Base-by-base conservation (phyloP, 2,113 vertebrate species). In the Trogon melanurus region DNA sequence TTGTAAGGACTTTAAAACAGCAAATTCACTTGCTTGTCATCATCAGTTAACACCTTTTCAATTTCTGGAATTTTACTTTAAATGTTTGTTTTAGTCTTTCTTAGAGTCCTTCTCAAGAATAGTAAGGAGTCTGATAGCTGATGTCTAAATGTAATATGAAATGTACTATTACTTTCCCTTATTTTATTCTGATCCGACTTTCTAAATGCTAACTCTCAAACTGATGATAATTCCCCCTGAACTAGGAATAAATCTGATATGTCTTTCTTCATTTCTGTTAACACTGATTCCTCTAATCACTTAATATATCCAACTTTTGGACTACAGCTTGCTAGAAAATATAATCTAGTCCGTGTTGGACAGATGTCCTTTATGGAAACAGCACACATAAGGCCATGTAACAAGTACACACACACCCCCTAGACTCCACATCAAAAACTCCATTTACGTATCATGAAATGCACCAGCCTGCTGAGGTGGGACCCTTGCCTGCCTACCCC, bases 171-270 rank as follows among this genome's bases (percentile, higher is more conserved):
- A 38, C 29, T 71, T 85, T 64, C 10, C 10, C 25, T 58, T 15
- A 27, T 75, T 79, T 94, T 83, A 79, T 61, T 79, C 75, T 26
- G 10, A 67, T 71, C 27, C 18, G 50, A 8, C 20, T 93, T 89
- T 76, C 72, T 61, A 83, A 80, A 88, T 64, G 16, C 30, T 89
- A 93, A 64, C 41, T 79, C n/a, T 61, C 61, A 84, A 85, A 82
- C 3, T 27, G 14, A 26, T 34, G 27, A 58, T 16, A 54, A 78
- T 89, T 91, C 3, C 22, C 7, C 11, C 32, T 66, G 45, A 88
- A 82, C 29, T 60, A 38, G 16, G 66, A 92, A 51, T 38, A 72
- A 75, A 23, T 67, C 19, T 75, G 38, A 16, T 57, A 71, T 20
- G 8, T 41, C 73, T 47, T 7, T 65, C 48, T 88, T 64, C 10